Conservation (phyloP, 2,888 invertebrate genomes). For the Cosmorhoe ocellata region DNA sequence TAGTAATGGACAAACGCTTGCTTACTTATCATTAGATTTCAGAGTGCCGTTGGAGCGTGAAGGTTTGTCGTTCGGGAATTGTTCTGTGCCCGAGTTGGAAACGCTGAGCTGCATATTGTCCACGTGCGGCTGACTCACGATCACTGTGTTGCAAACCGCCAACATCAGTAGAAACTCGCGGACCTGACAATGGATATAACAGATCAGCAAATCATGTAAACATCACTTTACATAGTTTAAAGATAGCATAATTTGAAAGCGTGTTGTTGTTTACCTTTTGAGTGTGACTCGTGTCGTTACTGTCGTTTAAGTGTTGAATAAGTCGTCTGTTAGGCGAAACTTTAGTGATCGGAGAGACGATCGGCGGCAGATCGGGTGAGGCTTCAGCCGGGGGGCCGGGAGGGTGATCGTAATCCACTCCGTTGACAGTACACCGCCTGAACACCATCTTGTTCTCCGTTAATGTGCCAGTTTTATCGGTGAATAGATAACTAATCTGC, state of each 20-base stretch:
- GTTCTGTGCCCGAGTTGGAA: slow-evolving; percentile 53
- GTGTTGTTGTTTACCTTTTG: slow-evolving; percentile 66
- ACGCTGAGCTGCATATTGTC: slow-evolving; percentile 86
- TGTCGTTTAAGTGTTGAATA: slow-evolving; percentile 66
- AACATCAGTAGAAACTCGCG: slow-evolving; percentile 95
- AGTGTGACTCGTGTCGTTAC: slow-evolving; percentile 81
- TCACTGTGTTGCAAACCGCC: slow-evolving; percentile 98
- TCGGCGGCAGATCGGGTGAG: slow-evolving; percentile 72
- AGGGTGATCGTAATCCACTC: slow-evolving; percentile 94
- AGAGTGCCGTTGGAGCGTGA: slow-evolving; percentile 64
- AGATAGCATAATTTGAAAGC: not conserved
- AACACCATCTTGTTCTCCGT: slow-evolving; percentile 99
- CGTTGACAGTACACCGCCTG: slow-evolving; percentile 93
- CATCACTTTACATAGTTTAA: not conserved
- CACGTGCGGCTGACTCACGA: slow-evolving; percentile 92
- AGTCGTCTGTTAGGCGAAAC: slow-evolving; percentile 71
- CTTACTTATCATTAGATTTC: slow-evolving; percentile 71
- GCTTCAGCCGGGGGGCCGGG: slow-evolving; percentile 87
- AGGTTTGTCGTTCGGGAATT: slow-evolving; percentile 71
- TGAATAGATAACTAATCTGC: slow-evolving; percentile 94
- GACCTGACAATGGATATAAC: slow-evolving; percentile 69
- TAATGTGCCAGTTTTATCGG: slow-evolving; percentile 98
- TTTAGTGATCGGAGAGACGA: slow-evolving; percentile 71
- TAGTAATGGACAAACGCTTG: slow-evolving; percentile 33
- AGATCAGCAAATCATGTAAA: not conserved